Evolutionary conservation across 2,888 invertebrate genomes (phyloP).

Genomic region (Synergus umbraculus): DNA sequence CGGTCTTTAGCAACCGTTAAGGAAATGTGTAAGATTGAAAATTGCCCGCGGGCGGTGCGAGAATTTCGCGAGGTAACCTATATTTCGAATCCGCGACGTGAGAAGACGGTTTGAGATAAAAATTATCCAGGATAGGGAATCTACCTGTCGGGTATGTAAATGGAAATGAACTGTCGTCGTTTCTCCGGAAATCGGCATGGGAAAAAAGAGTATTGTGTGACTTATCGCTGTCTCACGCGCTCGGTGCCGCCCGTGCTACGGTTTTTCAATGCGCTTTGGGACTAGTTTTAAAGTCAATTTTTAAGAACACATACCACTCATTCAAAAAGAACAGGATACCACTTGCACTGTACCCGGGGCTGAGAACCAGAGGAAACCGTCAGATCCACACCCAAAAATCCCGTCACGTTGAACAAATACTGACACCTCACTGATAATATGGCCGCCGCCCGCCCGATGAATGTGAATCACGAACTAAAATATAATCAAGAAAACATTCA

Average conservation of each 20-base stretch:
- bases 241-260: conserved; percentile 44
- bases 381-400: conserved; percentile 76
- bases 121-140: conserved; percentile 19
- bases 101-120: conserved; percentile 1
- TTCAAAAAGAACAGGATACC: conserved; percentile 68
- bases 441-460: conserved; percentile 70
- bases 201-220: conserved; percentile 35
- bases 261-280: conserved; percentile 8
- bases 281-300: conserved; percentile 61
- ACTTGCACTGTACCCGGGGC: conserved; percentile 66
- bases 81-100: conserved; percentile 36
- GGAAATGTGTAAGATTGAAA: conserved; percentile 34
- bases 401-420: conserved; percentile 76
- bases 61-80: conserved; percentile 50
- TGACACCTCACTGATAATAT: conserved; percentile 78
- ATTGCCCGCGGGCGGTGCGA: conserved; percentile 48
- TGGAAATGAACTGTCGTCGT: conserved; percentile 19
- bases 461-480: conserved; percentile 33
- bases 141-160: conserved; percentile 38
- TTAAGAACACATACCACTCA: conserved; percentile 68
- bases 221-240: conserved; percentile 42
- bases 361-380: conserved; percentile 67
- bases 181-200: conserved; percentile 32
- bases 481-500: neutral
- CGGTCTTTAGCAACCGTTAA: conserved; percentile 23